Evolutionary conservation across 2,113 vertebrate species (phyloP).

Genomic region (Alligator mississippiensis): DNA sequence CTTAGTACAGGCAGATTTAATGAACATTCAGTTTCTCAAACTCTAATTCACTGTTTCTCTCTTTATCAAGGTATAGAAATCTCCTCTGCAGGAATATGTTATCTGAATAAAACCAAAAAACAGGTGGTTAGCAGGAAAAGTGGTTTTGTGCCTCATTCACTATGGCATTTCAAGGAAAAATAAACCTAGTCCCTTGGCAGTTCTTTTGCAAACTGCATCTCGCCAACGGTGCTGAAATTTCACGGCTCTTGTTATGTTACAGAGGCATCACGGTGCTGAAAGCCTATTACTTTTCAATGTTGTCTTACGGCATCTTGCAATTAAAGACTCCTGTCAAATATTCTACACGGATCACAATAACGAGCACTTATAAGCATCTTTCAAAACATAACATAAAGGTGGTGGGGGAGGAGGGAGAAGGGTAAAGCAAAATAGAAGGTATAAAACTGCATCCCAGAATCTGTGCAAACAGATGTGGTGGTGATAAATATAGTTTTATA

Average conservation of each 20-base stretch:
- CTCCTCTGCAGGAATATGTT: too few relatives aligned
- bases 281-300: neutral
- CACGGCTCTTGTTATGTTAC: neutral
- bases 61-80: too few relatives aligned
- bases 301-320: neutral
- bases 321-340: neutral
- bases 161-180: too few relatives aligned
- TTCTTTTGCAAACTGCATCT: neutral
- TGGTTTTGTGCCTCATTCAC: too few relatives aligned
- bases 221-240: neutral
- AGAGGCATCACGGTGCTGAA: neutral
- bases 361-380: neutral
- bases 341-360: neutral
- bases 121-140: too few relatives aligned
- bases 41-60: too few relatives aligned
- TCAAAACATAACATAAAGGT: neutral
- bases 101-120: too few relatives aligned
- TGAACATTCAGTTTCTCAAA: too few relatives aligned
- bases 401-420: neutral
- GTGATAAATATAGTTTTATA: rapidly evolving
- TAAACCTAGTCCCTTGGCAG: too few relatives aligned
- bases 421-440: neutral
- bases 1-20: too few relatives aligned
- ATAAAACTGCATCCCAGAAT: neutral
- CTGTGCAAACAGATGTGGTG: neutral